phyloP scores from a whole-genome alignment of 2,888 invertebrate genomes.

The Parnassius apollo region DNA sequence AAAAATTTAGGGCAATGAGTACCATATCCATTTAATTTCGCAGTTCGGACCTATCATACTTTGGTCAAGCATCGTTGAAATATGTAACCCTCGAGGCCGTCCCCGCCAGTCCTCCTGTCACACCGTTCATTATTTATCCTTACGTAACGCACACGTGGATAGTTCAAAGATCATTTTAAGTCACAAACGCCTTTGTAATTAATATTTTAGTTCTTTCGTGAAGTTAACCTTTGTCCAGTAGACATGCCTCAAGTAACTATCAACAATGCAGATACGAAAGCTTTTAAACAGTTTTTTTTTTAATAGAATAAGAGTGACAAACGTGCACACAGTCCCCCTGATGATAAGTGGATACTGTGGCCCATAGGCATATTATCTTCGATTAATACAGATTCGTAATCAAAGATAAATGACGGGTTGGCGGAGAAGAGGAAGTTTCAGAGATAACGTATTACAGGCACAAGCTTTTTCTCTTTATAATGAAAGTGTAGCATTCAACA shows the following conservation, averaged over 20 bases:
- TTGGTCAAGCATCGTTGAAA: constrained; percentile 57
- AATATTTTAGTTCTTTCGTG: constrained; percentile 29
- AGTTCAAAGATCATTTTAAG: constrained; percentile 40
- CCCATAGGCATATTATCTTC: too few relatives aligned
- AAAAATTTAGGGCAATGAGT: neutral
- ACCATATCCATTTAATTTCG: constrained; percentile 33
- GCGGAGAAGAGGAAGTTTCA: too few relatives aligned
- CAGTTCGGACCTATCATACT: constrained; percentile 38
- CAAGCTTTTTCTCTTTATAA: too few relatives aligned
- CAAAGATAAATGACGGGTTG: too few relatives aligned
- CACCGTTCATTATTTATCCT: constrained; percentile 41
- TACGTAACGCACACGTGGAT: constrained; percentile 20
- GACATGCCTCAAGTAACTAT: neutral
- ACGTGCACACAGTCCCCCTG: too few relatives aligned
- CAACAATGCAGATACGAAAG: neutral
- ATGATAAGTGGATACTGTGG: too few relatives aligned
- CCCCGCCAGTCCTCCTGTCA: constrained; percentile 47
- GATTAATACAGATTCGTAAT: too few relatives aligned
- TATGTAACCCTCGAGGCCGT: constrained; percentile 64
- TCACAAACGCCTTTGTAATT: constrained; percentile 32
- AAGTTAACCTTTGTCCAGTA: neutral
- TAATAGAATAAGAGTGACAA: too few relatives aligned
- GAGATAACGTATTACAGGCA: too few relatives aligned
- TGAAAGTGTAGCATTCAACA: too few relatives aligned
- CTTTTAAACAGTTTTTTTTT: neutral